These are phyloP conservation scores for Conomelus anceps DNA, from an alignment of 2,888 invertebrate species.

Conservation along the genomic window DNA sequence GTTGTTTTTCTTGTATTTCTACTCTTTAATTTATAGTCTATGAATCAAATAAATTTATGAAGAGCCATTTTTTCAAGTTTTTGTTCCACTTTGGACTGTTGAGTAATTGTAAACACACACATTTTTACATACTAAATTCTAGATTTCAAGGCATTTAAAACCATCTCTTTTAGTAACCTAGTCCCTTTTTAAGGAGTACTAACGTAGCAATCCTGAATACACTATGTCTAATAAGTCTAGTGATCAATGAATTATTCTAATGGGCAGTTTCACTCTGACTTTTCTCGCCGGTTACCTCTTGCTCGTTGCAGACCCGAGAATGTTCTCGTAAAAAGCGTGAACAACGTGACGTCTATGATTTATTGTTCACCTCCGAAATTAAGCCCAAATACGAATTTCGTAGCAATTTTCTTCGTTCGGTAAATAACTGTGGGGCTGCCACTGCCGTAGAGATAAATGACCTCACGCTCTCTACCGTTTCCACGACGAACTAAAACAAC, in stretches of 20 bases:
- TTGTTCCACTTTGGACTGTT: no score
- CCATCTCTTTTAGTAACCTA: background rate
- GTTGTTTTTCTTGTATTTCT: no score
- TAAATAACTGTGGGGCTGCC: background rate
- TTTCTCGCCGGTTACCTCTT: background rate
- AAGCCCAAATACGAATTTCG: background rate
- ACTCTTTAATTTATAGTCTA: no score
- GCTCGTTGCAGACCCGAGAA: background rate
- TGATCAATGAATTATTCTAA: background rate
- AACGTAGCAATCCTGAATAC: background rate
- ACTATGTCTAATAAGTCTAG: background rate
- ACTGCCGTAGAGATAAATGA: background rate
- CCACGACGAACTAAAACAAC: background rate
- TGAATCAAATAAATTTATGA: no score
- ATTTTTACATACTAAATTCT: no score
- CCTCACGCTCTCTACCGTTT: background rate
- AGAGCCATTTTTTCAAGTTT: no score
- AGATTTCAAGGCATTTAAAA: background rate
- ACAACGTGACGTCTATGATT: background rate
- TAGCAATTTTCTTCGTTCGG: background rate
- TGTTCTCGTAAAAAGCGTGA: background rate
- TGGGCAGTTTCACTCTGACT: background rate
- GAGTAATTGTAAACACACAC: no score
- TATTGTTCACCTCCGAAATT: background rate
- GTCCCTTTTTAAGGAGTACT: background rate